Base-by-base conservation (phyloP, 2,797 vertebrate genomes). In the Perodicticus potto region DNA sequence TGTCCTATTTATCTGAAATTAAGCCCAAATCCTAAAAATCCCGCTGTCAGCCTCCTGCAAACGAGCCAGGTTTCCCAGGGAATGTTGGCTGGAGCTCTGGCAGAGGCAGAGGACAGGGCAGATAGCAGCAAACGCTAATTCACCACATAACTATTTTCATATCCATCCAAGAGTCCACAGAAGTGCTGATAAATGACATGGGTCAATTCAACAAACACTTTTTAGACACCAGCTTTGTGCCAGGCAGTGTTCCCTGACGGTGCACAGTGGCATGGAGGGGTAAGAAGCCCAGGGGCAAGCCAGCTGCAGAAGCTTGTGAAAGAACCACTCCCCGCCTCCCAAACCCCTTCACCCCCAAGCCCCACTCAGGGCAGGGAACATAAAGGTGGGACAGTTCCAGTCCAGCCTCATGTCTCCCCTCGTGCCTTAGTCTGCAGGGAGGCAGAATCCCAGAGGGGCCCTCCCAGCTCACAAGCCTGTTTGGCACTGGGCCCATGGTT, bases 1-100 rank as follows among this genome's bases (percentile, higher is more conserved):
- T 93, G 77, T 67, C 76, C 49, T 86, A 63, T 45, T 90, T 69
- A 34, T 37, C 76, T 90, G 92, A 95, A 96, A 88, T 94, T 45
- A 78, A 89, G 63, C 34, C 61, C 57, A 86, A 76, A 73, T 82
- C 29, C 70, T 87, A 82, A 92, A 78, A 65, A 65, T 80, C 95
- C 72, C 70, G 22, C 92, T 72, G 22, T 95, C 76, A 80, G 43
- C 43, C 73, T 92, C 53, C 69, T 95, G 70, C 65, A 93, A 49
- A 61, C 19, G 20, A 23, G 22, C 65, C 69, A 59, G 25, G 43
- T 70, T 96, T 82, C 74, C 86, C 43, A 5, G 40, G 76, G 55
- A 63, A 93, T 7, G 8, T 53, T 25, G 53, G 32, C 53, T 43
- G 32, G 86, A 86, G 27, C 2, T 37, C 63, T 57, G 91, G n/a